Evolutionary conservation across 2,113 vertebrate species (phyloP).

Genomic region (Scalopus aquaticus): DNA sequence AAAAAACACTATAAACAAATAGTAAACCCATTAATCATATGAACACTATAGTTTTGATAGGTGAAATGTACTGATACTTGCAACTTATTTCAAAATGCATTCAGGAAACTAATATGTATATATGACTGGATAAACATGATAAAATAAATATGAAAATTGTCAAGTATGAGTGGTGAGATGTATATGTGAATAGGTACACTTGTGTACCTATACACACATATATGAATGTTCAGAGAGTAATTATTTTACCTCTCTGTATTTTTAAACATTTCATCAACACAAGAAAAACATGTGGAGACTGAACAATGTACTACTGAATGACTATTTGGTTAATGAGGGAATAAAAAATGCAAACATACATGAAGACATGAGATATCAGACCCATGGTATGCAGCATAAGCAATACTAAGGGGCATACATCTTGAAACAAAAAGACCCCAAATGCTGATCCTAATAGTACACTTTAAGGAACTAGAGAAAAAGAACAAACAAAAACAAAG

Average conservation of each 20-base stretch:
- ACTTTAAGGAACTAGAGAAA: too few relatives aligned
- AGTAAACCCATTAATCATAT: background rate
- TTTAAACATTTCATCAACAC: conserved; percentile 7
- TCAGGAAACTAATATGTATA: background rate
- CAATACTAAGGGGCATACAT: too few relatives aligned
- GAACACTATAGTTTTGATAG: background rate
- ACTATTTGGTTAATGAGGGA: too few relatives aligned
- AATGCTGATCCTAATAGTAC: too few relatives aligned
- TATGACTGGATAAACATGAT: background rate
- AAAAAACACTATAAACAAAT: background rate
- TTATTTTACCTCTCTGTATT: background rate
- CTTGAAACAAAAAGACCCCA: too few relatives aligned
- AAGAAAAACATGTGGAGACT: background rate
- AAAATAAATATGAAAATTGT: background rate
- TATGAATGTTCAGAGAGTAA: background rate
- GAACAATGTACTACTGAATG: too few relatives aligned
- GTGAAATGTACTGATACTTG: background rate
- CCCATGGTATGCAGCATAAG: too few relatives aligned
- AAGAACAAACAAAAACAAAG: too few relatives aligned
- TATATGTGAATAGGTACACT: background rate
- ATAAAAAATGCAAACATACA: background rate
- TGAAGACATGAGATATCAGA: too few relatives aligned
- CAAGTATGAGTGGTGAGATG: background rate
- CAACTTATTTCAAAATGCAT: conserved; percentile 33
- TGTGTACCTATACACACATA: background rate